Evolutionary conservation across 2,113 vertebrate species (phyloP), one percentile per base, ranked within the genome.

Genomic region (Tachysurus fulvidraco): DNA sequence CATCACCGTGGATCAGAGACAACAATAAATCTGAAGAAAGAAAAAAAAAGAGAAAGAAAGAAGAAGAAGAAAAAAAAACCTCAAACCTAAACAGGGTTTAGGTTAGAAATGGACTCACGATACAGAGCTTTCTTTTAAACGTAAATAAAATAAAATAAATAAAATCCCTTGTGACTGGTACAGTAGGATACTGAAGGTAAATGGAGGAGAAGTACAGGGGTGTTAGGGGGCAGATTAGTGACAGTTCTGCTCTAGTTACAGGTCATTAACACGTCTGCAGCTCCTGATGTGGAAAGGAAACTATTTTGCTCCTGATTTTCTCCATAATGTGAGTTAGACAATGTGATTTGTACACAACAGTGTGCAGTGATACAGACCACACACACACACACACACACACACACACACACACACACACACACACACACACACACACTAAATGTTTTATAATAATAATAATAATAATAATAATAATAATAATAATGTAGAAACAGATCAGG

Each of bases 1-100:
- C 71, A 67, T 90, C 89, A 23, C 69, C 9, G 9, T 1, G 64
- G 64, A 50, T 9, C 46, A 50, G 46, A 50, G n/a, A 30, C 65
- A 36, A 36, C 14, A 46, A 41, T 21, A 17, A 21, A 74, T 2
- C 19, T 4, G 71, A 23, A 44, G 69, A 17, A 36, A 19, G 5
- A 30, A 1, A 23, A 5, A n/a, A 64, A n/a, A 9, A 23, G n/a
- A 44, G 69, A 17, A 36, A 19, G 5, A 30, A 1, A 23, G 71
- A 23, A 44, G 69, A 17, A 36, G n/a, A n/a, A 19, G 5, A 30
- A 1, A 23, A 5, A n/a, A 64, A n/a, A 9, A 23, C 13, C n/a
- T 13, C 36, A 36, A 36, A 36, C 36, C 36, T 36, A 36, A 11
- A 4, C 25, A 12, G 62, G 25, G 5, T 65, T 28, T 14, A 65